These are phyloP conservation scores for Hapalemur alaotrensis DNA, from an alignment of 2,797 vertebrate genomes.

Conservation along the genomic window DNA sequence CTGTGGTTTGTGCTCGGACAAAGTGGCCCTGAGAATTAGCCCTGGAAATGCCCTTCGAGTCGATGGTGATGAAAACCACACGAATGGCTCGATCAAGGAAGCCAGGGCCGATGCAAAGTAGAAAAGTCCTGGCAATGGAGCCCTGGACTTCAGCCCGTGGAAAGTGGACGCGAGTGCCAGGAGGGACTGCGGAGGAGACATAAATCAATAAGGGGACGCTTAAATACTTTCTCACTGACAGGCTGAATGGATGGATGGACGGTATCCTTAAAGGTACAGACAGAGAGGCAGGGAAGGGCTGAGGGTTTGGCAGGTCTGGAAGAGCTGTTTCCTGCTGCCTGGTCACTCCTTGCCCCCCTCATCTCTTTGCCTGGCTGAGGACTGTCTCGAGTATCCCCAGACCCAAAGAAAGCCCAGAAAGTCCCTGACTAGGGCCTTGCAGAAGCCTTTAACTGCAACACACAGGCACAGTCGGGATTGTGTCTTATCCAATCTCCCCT, in stretches of 20 bases:
- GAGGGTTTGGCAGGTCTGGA: not conserved
- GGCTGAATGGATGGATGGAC: not conserved
- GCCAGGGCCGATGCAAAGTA: not conserved
- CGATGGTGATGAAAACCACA: not conserved
- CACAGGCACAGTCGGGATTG: accelerated
- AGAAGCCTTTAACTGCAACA: not conserved
- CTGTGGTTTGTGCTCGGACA: not conserved
- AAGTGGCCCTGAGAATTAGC: not conserved
- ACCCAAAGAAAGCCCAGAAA: not conserved
- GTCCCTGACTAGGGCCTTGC: not conserved
- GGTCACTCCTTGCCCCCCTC: not conserved
- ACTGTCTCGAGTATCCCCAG: not conserved
- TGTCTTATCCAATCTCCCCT: not conserved
- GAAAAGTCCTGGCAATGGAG: not conserved
- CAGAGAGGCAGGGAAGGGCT: not conserved
- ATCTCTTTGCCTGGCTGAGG: not conserved
- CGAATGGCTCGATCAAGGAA: not conserved
- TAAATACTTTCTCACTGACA: not conserved
- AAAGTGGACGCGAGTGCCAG: accelerated
- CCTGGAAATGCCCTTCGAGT: not conserved
- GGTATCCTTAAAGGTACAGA: not conserved
- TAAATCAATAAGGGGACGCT: not conserved
- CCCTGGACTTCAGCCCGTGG: not conserved
- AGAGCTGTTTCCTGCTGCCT: not conserved
- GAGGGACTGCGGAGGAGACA: not conserved